These are phyloP conservation scores for Cataglyphis livida DNA, from an alignment of 2,888 invertebrate species.

Conservation along the genomic window DNA sequence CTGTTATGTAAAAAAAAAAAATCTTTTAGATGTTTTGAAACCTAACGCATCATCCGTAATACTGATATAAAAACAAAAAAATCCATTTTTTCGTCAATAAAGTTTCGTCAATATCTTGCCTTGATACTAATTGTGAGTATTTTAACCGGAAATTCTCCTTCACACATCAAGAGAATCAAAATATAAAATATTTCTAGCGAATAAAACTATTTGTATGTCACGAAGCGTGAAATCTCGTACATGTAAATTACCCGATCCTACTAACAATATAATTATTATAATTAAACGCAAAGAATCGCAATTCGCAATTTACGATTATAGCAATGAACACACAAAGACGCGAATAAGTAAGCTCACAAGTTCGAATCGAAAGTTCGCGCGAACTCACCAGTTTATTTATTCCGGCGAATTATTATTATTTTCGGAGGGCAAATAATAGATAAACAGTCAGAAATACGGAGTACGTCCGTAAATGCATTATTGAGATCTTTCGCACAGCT, in stretches of 20 bases:
- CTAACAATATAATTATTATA: neutral
- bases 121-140: neutral
- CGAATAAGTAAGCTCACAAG: neutral
- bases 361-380: neutral
- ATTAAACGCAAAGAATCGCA: neutral
- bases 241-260: neutral
- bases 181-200: conserved; percentile 14
- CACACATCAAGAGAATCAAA: neutral
- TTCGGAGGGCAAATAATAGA: neutral
- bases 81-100: neutral
- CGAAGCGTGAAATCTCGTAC: conserved; percentile 35
- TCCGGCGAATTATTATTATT: neutral
- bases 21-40: neutral
- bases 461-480: neutral
- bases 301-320: neutral
- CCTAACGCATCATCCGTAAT: neutral
- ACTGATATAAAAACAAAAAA: neutral
- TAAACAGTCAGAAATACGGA: neutral
- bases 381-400: neutral
- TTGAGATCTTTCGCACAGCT: neutral
- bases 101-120: neutral
- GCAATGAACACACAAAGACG: neutral
- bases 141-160: neutral
- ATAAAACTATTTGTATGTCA: conserved; percentile 47
- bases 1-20: neutral